Evolutionary conservation across 2,797 vertebrate species (phyloP), one percentile per base, ranked within the genome.

Genomic region (Austrolebias charrua): DNA sequence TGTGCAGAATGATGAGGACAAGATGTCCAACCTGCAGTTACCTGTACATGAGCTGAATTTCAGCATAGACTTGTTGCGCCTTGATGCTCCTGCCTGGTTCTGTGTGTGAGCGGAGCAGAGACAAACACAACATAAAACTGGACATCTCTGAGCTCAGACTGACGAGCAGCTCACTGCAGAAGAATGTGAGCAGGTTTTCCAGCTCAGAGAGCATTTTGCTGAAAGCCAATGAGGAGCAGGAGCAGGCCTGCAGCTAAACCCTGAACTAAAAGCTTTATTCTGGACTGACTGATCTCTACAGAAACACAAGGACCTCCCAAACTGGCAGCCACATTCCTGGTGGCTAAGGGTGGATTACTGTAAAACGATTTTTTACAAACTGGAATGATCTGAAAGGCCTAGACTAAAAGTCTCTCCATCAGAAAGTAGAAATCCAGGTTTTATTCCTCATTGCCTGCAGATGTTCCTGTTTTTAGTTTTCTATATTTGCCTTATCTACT

Each of bases 111-210:
- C 2, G 10, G 38, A 40, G 38, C 50, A 49, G 65, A 40, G 10
- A 40, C 50, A 53, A 67, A 19, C 62, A 47, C 59, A 13, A 60
- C 49, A 57, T 53, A 63, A 68, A 67, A 57, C 45, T 10, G 31
- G 28, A 12, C 44, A 19, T 54, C 55, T 48, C 63, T 63, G 24
- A 60, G 58, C 10, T 53, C 60, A 4, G 24, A 58, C 56, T 48
- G 63, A 68, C 60, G 60, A 38, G 71, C 74, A 16, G 71, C 82
- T 88, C 79, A 85, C 72, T 68, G 48, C 11, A 42, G 44, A 87
- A 56, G 86, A 89, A 89, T 88, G 86, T 75, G 73, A 82, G 75
- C 86, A 70, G 86, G 74, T 78, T 85, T 86, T 86, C 75, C 82
- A 80, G 74, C 78, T 87, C 79, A 2, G 42, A 57, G 81, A 69